Evolutionary conservation across 1,140 invertebrate genomes (phyloP), one percentile per base, ranked within the genome.

Genomic region (Heliconius hewitsoni): DNA sequence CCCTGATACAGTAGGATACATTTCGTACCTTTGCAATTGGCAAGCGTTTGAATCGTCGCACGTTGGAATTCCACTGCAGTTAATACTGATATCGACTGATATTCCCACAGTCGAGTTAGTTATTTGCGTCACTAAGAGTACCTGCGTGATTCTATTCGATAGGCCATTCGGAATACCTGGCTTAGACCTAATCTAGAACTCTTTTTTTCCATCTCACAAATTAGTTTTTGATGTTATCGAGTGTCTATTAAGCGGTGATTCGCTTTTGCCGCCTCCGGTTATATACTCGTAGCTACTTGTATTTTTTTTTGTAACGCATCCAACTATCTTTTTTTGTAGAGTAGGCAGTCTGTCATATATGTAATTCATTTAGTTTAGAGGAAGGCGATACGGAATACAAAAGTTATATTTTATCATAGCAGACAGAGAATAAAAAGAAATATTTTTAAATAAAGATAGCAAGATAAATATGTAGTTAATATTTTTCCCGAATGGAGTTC

Each of bases 111-210:
- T 34, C 19, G 75, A 42, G 42, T 81, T 75, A 77, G 71, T 81
- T 80, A 80, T 78, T 83, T 83, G 74, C 76, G 60, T 80, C 78
- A 77, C 78, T 80, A 76, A 78, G 78, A 72, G 76, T 73, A 75
- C 52, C 81, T 83, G 79, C 82, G 82, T 83, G 82, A 83, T 80
- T 78, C 66, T 78, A 83, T 83, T 81, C 66, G 50, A 81, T 75
- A 74, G 66, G 75, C 71, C n/a, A 60, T 76, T 52, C 52, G 55
- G 52, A 76, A 70, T 66, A 66, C 74, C 13, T 46, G 23, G 16
- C 57, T 66, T 66, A 66, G 60, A 66, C 16, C 23, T 66, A 66
- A 66, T 66, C 60, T 66, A 66, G 11, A 66, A 23, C 23, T 37
- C 34, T 30, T 66, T 66, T 60, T 60, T 66, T 66, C 27, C 23